These are phyloP conservation scores for Spinus olivaceus DNA, from an alignment of 2,797 vertebrate species.

Conservation along the genomic window DNA sequence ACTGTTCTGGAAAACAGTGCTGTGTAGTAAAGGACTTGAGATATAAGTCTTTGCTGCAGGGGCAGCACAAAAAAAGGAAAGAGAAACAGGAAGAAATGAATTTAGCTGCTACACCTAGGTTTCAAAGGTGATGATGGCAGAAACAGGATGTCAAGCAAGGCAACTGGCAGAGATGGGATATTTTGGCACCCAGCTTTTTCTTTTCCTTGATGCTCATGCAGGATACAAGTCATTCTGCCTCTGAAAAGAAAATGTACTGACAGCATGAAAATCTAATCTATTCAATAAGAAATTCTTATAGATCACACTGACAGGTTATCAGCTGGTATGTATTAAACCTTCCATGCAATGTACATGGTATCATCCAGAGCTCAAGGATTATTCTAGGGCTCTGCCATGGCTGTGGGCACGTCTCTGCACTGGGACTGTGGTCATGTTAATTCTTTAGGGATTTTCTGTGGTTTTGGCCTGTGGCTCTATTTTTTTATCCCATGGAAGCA, in stretches of 20 bases:
- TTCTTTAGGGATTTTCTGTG: not conserved
- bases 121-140: not conserved
- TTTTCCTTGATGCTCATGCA: not conserved
- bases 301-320: not conserved
- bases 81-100: not conserved
- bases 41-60: not conserved
- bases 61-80: not conserved
- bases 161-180: not conserved
- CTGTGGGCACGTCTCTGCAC: not conserved
- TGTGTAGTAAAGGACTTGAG: not conserved
- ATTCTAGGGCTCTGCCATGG: not conserved
- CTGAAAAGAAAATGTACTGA: not conserved
- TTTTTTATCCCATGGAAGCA: not conserved
- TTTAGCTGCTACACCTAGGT: not conserved
- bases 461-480: not conserved
- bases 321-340: not conserved
- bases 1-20: not conserved
- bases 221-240: not conserved
- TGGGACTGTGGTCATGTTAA: rapidly evolving
- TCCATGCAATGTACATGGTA: rapidly evolving
- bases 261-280: not conserved
- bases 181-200: not conserved
- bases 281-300: not conserved
- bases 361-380: not conserved
- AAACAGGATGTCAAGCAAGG: not conserved